phyloP scores from a whole-genome alignment of 2,888 invertebrate species.

The Eledona agricola region DNA sequence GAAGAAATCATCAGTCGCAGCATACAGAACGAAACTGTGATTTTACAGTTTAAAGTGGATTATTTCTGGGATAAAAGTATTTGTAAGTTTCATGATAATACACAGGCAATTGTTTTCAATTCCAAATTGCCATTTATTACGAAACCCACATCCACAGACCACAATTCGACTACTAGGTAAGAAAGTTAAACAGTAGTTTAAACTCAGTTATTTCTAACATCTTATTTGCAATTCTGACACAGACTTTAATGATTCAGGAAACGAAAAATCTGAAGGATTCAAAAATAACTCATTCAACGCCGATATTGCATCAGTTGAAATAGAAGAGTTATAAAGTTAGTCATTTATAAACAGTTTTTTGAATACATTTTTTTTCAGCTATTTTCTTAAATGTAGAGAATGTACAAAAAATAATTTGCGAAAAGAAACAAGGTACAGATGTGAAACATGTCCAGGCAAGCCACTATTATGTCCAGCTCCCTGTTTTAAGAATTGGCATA shows the following conservation, averaged over 20 bases:
- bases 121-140: conserved; percentile 18
- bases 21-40: conserved; percentile 10
- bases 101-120: conserved; percentile 17
- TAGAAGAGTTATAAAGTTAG: conserved; percentile 24
- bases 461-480: no score
- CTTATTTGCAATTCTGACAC: conserved; percentile 23
- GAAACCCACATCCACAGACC: conserved; percentile 13
- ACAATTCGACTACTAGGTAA: conserved; percentile 19
- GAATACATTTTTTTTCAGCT: conserved; percentile 10
- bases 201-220: conserved; percentile 29
- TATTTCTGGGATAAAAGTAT: conserved; percentile 14
- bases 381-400: no score
- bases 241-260: conserved; percentile 20
- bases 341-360: conserved; percentile 18
- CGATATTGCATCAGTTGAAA: conserved; percentile 24
- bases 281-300: conserved; percentile 22
- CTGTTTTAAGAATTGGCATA: no score
- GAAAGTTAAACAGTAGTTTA: conserved; percentile 22
- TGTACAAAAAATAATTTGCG: no score
- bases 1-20: conserved; percentile 17
- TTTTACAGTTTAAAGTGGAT: conserved; percentile 23
- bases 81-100: conserved; percentile 19
- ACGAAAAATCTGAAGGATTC: conserved; percentile 19
- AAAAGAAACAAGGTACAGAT: no score
- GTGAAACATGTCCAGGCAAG: no score